Evolutionary conservation across 2,888 invertebrate genomes (phyloP), one percentile per base, ranked within the genome.

Genomic region (Polyommatus icarus): DNA sequence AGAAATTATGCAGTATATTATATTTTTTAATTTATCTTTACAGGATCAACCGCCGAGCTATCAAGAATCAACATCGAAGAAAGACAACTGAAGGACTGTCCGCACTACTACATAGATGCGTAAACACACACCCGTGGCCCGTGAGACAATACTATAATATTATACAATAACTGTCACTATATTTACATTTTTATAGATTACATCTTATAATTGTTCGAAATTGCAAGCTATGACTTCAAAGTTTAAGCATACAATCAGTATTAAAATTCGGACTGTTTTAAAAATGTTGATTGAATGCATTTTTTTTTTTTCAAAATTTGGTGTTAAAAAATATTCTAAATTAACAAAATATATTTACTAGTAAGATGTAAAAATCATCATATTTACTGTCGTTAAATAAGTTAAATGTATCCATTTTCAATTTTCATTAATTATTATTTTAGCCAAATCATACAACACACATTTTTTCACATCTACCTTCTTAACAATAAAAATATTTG

Each of bases 21-120:
- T 32, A 32, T 32, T 36, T 36, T 36, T 36, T 15, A 12, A 3
- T 54, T 54, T 54, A 15, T 67, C 29, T 67, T 88, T 94, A 75
- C 90, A 97, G 97, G 97, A 97, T 93, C 97, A 97, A 88, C 97
- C 97, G 79, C 97, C 97, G 87, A 96, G 96, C 84, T 97, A 97
- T 92, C 96, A 97, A 85, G 96, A 97, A 85, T 96, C 97, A 82
- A 95, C 95, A 83, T 95, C 95, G 83, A 97, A 97, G 91, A 97
- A 97, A 91, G 95, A 96, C 85, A 96, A 97, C 90, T 97, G 95
- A 95, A 81, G 84, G 90, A 91, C 82, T 93, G 94, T 85, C 93
- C 94, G 32, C 94, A 94, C 83, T 91, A 84, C 81, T 89, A 91
- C 83, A 87, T 92, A 89, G 76, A 67, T 54, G 15, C 29, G 77